These are phyloP conservation scores for Otus scops DNA, from an alignment of 2,797 vertebrate genomes.

Conservation along the genomic window DNA sequence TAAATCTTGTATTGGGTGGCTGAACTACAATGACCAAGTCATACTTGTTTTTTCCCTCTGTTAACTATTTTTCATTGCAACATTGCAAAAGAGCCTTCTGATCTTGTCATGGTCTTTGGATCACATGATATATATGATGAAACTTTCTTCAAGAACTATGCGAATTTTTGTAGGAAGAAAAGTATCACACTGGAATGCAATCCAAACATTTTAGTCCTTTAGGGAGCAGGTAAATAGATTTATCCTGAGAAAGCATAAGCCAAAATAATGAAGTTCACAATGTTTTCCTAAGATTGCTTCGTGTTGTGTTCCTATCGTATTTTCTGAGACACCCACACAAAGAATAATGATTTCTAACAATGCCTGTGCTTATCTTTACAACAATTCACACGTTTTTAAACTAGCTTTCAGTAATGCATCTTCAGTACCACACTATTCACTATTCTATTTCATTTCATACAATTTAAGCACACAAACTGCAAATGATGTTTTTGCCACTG, in stretches of 20 bases:
- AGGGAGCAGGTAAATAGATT: background rate
- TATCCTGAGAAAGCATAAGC: background rate
- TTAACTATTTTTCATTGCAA: background rate
- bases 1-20: background rate
- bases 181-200: background rate
- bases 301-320: background rate
- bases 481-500: background rate
- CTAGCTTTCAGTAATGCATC: background rate
- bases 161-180: background rate
- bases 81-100: background rate
- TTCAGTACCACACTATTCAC: background rate
- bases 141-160: background rate
- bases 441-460: background rate
- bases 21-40: background rate
- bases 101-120: background rate
- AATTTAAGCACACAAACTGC: background rate
- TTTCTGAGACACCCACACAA: background rate
- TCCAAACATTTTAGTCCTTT: background rate
- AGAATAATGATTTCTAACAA: background rate
- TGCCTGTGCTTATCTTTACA: background rate
- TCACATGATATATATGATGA: background rate
- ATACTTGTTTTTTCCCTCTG: background rate
- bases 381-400: background rate
- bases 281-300: background rate
- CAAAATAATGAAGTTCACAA: background rate